Conservation (phyloP, 1,140 invertebrate species). For the Diorhabda carinulata region DNA sequence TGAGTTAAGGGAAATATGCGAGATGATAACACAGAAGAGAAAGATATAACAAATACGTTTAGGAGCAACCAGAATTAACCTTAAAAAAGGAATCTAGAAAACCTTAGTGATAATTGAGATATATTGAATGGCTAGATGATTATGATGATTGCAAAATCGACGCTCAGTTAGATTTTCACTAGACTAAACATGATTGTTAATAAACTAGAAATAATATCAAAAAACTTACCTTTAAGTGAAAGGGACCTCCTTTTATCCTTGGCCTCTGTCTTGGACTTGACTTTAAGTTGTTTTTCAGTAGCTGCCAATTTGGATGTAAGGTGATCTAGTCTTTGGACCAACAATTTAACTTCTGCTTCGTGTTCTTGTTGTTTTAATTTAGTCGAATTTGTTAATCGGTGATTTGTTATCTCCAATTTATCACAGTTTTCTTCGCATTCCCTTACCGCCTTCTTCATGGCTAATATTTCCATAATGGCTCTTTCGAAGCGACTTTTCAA, state of each 20-base stretch:
- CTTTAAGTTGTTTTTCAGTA: conserved; percentile 78
- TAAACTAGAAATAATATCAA: too few relatives aligned
- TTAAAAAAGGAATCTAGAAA: too few relatives aligned
- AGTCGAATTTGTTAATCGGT: conserved; percentile 69
- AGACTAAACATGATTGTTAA: too few relatives aligned
- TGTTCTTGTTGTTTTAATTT: conserved; percentile 65
- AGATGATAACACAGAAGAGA: too few relatives aligned
- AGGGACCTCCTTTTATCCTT: conserved; percentile 74
- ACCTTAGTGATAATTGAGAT: too few relatives aligned
- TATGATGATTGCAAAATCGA: too few relatives aligned
- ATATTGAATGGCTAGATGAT: too few relatives aligned
- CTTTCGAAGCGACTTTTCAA: conserved; percentile 73
- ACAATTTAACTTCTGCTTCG: conserved; percentile 69
- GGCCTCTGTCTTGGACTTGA: conserved; percentile 75
- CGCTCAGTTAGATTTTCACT: too few relatives aligned
- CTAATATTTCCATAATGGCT: conserved; percentile 75
- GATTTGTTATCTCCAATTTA: conserved; percentile 70
- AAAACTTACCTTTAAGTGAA: conserved; percentile 65
- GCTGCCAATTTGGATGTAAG: conserved; percentile 73
- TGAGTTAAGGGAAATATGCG: too few relatives aligned
- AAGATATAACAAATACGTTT: too few relatives aligned
- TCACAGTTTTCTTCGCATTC: conserved; percentile 76
- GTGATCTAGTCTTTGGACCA: conserved; percentile 81
- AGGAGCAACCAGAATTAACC: too few relatives aligned
- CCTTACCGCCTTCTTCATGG: conserved; percentile 76